A percentile compares a stretch with the other conserved stretches of the same genome.
These are phyloP conservation scores for Aphis gossypii DNA, from an alignment of 1,140 invertebrate species.

Conservation along the genomic window DNA sequence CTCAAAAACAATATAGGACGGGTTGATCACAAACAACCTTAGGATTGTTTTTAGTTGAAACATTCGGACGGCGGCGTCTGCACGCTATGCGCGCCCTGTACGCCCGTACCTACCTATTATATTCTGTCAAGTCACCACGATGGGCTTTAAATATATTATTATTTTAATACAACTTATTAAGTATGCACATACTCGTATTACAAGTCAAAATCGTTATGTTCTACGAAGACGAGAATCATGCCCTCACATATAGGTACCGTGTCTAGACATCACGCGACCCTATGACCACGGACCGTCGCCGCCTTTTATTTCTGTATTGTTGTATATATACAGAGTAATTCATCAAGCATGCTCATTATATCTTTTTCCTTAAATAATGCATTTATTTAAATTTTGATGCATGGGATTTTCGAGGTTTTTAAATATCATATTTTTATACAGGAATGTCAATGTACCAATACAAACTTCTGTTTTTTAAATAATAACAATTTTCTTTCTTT, in stretches of 20 bases:
- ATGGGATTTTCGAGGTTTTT: too few relatives aligned
- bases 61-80: neutral
- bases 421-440: too few relatives aligned
- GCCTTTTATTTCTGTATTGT: neutral
- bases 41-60: neutral
- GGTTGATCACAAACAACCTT: neutral
- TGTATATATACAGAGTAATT: too few relatives aligned
- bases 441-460: too few relatives aligned
- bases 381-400: too few relatives aligned
- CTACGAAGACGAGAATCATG: neutral
- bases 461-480: too few relatives aligned
- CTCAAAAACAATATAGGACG: neutral
- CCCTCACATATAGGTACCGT: neutral
- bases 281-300: too few relatives aligned
- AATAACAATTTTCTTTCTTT: too few relatives aligned
- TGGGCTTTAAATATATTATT: neutral
- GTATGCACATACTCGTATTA: neutral
- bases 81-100: neutral
- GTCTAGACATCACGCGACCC: neutral
- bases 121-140: neutral
- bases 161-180: neutral
- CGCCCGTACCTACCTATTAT: neutral
- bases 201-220: neutral
- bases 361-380: too few relatives aligned
- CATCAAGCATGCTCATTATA: too few relatives aligned